Conservation (phyloP, 2,888 invertebrate species). For the Noctua janthina region DNA sequence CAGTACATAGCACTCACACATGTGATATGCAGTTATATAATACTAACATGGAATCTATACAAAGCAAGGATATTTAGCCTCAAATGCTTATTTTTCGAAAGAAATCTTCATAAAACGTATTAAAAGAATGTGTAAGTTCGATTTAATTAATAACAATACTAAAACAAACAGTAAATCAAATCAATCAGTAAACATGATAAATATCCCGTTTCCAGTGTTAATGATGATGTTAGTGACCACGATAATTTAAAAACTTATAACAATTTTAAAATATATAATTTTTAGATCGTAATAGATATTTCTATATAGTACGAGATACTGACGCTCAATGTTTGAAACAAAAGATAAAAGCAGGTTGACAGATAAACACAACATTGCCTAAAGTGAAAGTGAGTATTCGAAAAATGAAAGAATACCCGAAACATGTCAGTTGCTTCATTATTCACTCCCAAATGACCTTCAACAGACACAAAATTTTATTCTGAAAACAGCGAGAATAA, state of each 20-base stretch:
- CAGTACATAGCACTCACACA: too few relatives aligned
- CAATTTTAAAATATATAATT: background rate
- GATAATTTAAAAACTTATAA: too few relatives aligned
- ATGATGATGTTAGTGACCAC: too few relatives aligned
- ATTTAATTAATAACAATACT: background rate
- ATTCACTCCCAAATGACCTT: constrained; percentile 13
- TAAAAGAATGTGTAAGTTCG: background rate
- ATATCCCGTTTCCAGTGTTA: too few relatives aligned
- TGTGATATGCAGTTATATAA: too few relatives aligned
- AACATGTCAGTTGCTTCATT: constrained; percentile 22
- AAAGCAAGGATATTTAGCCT: background rate
- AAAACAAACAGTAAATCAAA: too few relatives aligned
- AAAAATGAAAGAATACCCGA: constrained; percentile 8
- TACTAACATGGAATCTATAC: too few relatives aligned
- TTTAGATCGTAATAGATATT: background rate
- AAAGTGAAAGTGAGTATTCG: background rate
- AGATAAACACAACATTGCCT: background rate
- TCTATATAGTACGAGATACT: background rate
- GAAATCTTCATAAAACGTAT: background rate
- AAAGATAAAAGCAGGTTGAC: background rate
- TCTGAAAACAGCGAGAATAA: background rate
- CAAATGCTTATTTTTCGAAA: background rate
- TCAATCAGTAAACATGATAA: too few relatives aligned
- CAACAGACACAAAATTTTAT: constrained; percentile 1
- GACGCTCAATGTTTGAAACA: background rate